phyloP scores from a whole-genome alignment of 2,113 vertebrate species.

The Sturnira hondurensis region DNA sequence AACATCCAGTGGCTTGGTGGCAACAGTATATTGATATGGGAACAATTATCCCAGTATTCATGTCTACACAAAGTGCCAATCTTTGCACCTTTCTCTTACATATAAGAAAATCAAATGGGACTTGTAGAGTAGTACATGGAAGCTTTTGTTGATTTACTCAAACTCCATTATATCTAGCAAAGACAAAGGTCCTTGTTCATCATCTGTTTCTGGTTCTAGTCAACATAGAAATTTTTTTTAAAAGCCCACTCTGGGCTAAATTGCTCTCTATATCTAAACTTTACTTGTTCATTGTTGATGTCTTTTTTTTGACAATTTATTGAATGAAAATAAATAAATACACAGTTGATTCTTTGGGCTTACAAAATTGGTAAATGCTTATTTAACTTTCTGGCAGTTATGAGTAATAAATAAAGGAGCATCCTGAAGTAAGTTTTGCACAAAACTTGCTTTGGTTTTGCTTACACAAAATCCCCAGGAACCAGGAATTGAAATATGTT shows the following conservation, averaged over 20 bases:
- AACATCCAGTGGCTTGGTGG: neutral
- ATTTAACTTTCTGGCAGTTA: constrained; percentile 9
- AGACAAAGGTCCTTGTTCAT: neutral
- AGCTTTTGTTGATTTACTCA: neutral
- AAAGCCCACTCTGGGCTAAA: neutral
- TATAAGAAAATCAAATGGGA: neutral
- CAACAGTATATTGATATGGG: neutral
- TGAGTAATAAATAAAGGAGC: constrained; percentile 11
- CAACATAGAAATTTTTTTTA: neutral
- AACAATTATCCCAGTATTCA: neutral
- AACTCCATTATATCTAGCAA: neutral
- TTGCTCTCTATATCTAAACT: constrained; percentile 7
- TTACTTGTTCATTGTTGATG: neutral
- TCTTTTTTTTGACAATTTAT: neutral
- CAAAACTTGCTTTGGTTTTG: constrained; percentile 18
- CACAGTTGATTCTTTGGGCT: neutral
- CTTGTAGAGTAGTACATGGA: neutral
- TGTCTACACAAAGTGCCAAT: neutral
- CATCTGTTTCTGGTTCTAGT: neutral
- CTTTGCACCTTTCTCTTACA: neutral
- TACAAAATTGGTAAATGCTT: neutral
- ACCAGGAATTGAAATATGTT: neutral
- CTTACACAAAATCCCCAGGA: constrained; percentile 36
- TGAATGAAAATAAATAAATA: constrained; percentile 22
- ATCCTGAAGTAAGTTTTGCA: neutral